phyloP scores from a whole-genome alignment of 1,140 invertebrate genomes.

The Meloidogyne hapla region DNA sequence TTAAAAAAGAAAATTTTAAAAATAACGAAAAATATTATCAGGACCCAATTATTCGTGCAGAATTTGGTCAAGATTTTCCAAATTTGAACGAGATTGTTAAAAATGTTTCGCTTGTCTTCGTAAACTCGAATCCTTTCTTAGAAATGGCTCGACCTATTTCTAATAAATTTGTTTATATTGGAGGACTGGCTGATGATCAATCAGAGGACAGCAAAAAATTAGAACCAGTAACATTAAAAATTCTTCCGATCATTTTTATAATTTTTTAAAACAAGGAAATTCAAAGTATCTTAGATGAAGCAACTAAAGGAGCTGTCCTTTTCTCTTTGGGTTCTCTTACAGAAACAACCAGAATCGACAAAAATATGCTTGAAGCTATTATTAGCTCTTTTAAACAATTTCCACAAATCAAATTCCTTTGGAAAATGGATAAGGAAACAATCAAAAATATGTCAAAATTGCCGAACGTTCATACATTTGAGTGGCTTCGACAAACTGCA shows the following conservation, averaged over 20 bases:
- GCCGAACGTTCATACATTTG: slow-evolving; percentile 63
- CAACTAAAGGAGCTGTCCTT: slow-evolving; percentile 40
- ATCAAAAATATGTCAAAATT: slow-evolving; percentile 31
- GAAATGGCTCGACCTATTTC: slow-evolving; percentile 44
- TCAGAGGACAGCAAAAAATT: not conserved
- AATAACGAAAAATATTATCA: slow-evolving; percentile 17
- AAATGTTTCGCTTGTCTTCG: slow-evolving; percentile 43
- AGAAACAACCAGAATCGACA: slow-evolving; percentile 37
- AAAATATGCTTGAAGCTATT: slow-evolving; percentile 30
- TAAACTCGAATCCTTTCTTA: slow-evolving; percentile 41
- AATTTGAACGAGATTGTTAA: slow-evolving; percentile 19
- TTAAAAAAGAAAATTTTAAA: not conserved
- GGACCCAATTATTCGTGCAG: slow-evolving; percentile 21
- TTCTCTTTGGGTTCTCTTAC: slow-evolving; percentile 46
- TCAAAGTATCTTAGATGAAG: slow-evolving; percentile 25
- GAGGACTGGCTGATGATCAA: slow-evolving; percentile 28
- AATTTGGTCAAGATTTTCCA: slow-evolving; percentile 34
- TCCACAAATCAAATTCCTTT: slow-evolving; percentile 51
- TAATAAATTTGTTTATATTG: slow-evolving; percentile 49
- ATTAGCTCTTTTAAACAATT: slow-evolving; percentile 45
- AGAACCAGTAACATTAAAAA: slow-evolving; percentile 1
- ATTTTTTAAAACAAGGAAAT: slow-evolving; percentile 24
- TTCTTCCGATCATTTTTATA: not conserved
- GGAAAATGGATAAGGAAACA: slow-evolving; percentile 40
- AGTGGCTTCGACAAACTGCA: slow-evolving; percentile 75